Evolutionary conservation across 2,113 vertebrate species (phyloP), one percentile per base, ranked within the genome.

Genomic region (Cephalophus harveyi): DNA sequence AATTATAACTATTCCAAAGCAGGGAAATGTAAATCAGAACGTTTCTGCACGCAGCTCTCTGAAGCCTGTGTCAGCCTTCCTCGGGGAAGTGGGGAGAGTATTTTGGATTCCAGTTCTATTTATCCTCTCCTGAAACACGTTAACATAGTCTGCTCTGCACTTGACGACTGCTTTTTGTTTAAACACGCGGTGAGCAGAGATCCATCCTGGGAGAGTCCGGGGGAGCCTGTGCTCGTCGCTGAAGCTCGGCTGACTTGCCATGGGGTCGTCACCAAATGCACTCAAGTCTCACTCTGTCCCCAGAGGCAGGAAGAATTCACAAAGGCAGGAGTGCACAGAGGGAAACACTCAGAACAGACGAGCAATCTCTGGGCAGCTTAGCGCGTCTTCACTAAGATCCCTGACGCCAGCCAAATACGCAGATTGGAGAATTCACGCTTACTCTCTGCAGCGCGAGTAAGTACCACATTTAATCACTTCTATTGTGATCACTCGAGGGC

Each of bases 191-290:
- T 23, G 57, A 67, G 67, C 33, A 21, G 64, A 36, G 30, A 30
- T 36, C n/a, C 5, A 3, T 64, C 43, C 2, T 0, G 8, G 50
- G 15, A 64, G 8, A 19, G 10, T 16, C 19, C 2, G 19, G 43
- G 25, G 28, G 46, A 25, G 25, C 30, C 7, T 27, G 52, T 57
- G 64, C 46, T 60, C 23, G 7, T 55, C 1, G 15, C 25, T 5
- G 36, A 28, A 25, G 16, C 64, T 40, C 11, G 1, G 17, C 23
- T 7, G 23, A 43, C 48, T 15, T 3, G 71, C 71, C 13, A 1
- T 0, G 36, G 62, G 33, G 10, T 15, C 1, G 1, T 30, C 79
- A 17, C 27, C 48, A 33, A n/a, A 2, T 0, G 1, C 43, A 11
- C 0, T 9, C 4, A 46, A n/a, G 74, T 5, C 71, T 27, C 27